These are phyloP conservation scores for Nebria ingens DNA, from an alignment of 1,140 invertebrate species.

Conservation along the genomic window DNA sequence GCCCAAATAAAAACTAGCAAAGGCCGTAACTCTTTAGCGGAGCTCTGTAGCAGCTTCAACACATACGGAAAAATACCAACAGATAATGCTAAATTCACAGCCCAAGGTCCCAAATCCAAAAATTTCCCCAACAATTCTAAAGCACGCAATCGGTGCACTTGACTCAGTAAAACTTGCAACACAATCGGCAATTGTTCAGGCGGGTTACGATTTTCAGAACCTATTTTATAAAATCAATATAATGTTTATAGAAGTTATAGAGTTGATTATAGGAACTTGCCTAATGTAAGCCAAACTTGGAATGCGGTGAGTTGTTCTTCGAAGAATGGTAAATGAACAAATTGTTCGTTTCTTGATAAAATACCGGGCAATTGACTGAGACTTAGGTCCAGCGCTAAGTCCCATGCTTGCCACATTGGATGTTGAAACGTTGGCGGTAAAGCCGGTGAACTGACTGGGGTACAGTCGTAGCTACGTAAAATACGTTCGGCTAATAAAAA, in stretches of 20 bases:
- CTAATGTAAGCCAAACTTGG: conserved; percentile 87
- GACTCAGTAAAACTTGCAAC: conserved; percentile 91
- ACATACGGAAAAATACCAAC: conserved; percentile 99
- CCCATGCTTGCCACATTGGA: conserved; percentile 95
- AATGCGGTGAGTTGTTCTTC: conserved; percentile 98
- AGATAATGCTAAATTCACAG: conserved; percentile 88
- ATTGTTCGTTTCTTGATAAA: conserved; percentile 50
- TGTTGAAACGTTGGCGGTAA: conserved; percentile 85
- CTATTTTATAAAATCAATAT: conserved; percentile 18
- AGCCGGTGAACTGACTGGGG: conserved; percentile 81
- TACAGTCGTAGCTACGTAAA: conserved; percentile 92
- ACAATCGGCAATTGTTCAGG: conserved; percentile 98
- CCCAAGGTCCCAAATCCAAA: conserved; percentile 93
- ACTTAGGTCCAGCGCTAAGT: conserved; percentile 88
- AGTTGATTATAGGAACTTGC: conserved; percentile 33
- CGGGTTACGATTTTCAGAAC: conserved; percentile 62
- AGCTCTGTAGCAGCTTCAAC: conserved; percentile 88
- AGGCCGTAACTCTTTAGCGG: conserved; percentile 81
- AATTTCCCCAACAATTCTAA: conserved; percentile 92
- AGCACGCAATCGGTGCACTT: conserved; percentile 90
- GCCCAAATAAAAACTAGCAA: conserved; percentile 98
- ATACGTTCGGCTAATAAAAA: conserved; percentile 95
- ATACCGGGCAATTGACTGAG: conserved; percentile 79
- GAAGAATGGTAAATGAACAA: conserved; percentile 85
- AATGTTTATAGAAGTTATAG: conserved; percentile 7